A percentile compares a stretch with the other conserved stretches of the same genome.
Conservation (phyloP, 1,140 invertebrate genomes). For the Meloidogyne exigua region DNA sequence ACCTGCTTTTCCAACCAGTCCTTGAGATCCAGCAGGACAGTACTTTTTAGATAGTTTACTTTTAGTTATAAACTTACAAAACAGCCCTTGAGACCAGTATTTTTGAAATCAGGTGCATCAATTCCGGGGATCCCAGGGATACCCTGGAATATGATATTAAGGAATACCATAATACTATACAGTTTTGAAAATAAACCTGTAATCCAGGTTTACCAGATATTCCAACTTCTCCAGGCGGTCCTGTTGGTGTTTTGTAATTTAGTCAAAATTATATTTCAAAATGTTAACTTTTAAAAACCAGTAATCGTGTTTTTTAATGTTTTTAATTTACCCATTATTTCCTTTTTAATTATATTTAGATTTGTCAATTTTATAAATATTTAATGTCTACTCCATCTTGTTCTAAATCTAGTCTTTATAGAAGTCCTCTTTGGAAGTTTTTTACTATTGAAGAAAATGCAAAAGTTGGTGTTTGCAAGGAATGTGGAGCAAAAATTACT, state of each 20-base stretch:
- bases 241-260: not conserved
- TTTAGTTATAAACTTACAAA: conserved; percentile 26
- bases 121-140: conserved; percentile 37
- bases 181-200: not conserved
- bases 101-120: conserved; percentile 39
- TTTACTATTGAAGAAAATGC: too few species aligned
- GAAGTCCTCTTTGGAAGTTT: too few species aligned
- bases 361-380: too few species aligned
- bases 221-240: conserved; percentile 30
- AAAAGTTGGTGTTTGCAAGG: too few species aligned
- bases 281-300: too few species aligned
- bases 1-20: conserved; percentile 38
- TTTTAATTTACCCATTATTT: too few species aligned
- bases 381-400: too few species aligned
- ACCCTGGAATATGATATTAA: conserved; percentile 1
- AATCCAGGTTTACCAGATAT: conserved; percentile 15
- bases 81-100: conserved; percentile 37
- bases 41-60: conserved; percentile 25
- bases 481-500: too few species aligned
- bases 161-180: not conserved
- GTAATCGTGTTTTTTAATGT: too few species aligned
- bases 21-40: conserved; percentile 44
- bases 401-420: too few species aligned
- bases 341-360: too few species aligned
- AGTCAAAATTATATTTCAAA: too few species aligned